Conservation (phyloP, 1,140 invertebrate species). For the Littorina saxatilis region DNA sequence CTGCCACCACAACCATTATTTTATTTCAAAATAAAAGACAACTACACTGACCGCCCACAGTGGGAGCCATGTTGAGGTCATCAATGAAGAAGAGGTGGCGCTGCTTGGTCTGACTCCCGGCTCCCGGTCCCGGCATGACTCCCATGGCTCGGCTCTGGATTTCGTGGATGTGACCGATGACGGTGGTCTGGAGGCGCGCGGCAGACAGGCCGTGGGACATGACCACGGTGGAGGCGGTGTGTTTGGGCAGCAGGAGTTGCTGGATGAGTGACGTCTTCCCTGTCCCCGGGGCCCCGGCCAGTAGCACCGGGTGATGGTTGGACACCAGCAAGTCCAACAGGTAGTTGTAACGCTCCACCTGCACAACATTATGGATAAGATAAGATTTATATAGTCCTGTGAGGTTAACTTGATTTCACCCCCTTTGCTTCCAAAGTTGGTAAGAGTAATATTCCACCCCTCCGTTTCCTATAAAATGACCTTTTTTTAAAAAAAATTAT, state of each 20-base stretch:
- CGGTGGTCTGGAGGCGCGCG: conserved; percentile 60
- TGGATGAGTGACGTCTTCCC: conserved; percentile 72
- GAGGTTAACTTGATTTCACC: too few relatives aligned
- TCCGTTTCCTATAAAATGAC: too few relatives aligned
- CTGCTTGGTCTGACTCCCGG: conserved; percentile 36
- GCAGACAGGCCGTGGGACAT: conserved; percentile 64
- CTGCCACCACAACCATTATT: too few relatives aligned
- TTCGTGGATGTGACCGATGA: conserved; percentile 65
- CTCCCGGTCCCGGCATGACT: conserved; percentile 50
- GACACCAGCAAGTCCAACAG: conserved; percentile 69
- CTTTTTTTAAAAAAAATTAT: too few relatives aligned
- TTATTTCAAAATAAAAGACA: too few relatives aligned
- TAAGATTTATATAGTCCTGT: too few relatives aligned
- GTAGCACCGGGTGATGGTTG: conserved; percentile 66
- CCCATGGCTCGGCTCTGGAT: conserved; percentile 61
- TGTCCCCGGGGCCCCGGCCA: conserved; percentile 70
- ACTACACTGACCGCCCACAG: conserved; percentile 54
- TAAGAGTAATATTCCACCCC: too few relatives aligned
- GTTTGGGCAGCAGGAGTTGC: conserved; percentile 66
- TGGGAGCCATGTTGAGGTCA: conserved; percentile 69
- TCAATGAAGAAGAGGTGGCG: conserved; percentile 73
- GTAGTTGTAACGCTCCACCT: conserved; percentile 71
- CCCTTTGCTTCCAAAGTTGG: too few relatives aligned
- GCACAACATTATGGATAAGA: too few relatives aligned
- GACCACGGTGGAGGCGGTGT: conserved; percentile 56